These are phyloP conservation scores for Amphilophus citrinellus DNA, from an alignment of 2,113 vertebrate species.

Conservation along the genomic window DNA sequence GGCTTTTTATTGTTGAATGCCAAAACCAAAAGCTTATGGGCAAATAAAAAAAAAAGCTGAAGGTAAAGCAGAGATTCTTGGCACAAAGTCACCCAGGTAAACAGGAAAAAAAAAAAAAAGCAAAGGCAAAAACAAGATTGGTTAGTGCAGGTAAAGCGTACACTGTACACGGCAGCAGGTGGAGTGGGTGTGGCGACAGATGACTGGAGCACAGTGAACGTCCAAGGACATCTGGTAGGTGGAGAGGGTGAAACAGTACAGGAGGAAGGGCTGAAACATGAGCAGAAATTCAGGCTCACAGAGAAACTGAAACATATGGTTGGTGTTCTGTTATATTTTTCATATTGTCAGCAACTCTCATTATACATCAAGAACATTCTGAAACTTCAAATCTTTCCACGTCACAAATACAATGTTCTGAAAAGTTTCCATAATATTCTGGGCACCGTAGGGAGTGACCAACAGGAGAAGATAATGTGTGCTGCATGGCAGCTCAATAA, in stretches of 20 bases:
- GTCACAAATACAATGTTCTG: neutral
- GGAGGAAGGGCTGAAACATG: neutral
- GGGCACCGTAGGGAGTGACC: neutral
- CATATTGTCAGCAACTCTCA: neutral
- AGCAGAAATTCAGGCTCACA: neutral
- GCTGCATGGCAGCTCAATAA: neutral
- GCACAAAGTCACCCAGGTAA: too few species aligned
- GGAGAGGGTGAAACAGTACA: too few species aligned
- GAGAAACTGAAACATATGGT: neutral
- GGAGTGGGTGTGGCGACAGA: neutral
- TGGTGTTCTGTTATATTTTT: neutral
- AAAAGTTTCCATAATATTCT: neutral
- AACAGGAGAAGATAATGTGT: neutral
- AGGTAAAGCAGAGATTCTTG: neutral
- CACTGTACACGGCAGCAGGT: neutral
- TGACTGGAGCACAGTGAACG: neutral
- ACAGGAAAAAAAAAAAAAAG: too few species aligned
- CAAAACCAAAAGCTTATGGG: neutral
- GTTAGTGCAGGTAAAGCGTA: neutral
- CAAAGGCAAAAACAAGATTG: neutral
- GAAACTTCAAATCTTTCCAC: accelerated
- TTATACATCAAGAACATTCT: neutral
- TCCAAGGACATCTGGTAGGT: neutral
- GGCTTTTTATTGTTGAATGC: accelerated
- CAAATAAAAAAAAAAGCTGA: neutral